Evolutionary conservation across 2,888 invertebrate genomes (phyloP).

Genomic region (Epirrhoe tristata): DNA sequence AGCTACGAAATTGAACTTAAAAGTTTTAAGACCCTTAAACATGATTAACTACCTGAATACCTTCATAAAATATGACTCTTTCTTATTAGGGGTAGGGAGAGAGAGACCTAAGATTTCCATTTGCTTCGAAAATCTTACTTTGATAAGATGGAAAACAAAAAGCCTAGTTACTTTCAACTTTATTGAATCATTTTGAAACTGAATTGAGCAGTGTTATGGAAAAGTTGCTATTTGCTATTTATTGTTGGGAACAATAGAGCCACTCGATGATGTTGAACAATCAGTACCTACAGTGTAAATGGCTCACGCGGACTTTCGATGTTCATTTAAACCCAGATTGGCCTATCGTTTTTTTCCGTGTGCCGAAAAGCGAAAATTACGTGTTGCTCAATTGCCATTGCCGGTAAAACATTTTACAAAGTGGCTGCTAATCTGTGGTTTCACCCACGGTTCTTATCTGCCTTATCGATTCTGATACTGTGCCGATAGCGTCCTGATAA

Average conservation of each 20-base stretch:
- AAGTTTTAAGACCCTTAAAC: no score
- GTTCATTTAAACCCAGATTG: not conserved
- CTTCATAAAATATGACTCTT: no score
- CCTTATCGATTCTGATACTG: constrained; percentile 61
- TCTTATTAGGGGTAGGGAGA: no score
- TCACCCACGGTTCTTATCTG: constrained; percentile 49
- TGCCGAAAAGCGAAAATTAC: constrained; percentile 4
- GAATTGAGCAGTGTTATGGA: no score
- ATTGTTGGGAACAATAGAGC: not conserved
- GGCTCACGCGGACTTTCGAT: not conserved
- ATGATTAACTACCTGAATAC: no score
- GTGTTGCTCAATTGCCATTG: constrained; percentile 13
- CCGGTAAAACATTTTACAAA: constrained; percentile 6
- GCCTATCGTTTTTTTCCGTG: not conserved
- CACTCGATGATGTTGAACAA: not conserved
- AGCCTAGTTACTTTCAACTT: no score
- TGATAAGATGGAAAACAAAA: no score
- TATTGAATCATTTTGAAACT: no score
- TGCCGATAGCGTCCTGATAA: constrained; percentile 50
- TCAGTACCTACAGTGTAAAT: not conserved
- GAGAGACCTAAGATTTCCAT: no score
- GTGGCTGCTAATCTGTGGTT: constrained; percentile 20
- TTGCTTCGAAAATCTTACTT: no score
- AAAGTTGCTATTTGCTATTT: not conserved
- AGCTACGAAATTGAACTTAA: not conserved